These are phyloP conservation scores for Eristalinus aeneus DNA, from an alignment of 2,888 invertebrate genomes.

Conservation along the genomic window DNA sequence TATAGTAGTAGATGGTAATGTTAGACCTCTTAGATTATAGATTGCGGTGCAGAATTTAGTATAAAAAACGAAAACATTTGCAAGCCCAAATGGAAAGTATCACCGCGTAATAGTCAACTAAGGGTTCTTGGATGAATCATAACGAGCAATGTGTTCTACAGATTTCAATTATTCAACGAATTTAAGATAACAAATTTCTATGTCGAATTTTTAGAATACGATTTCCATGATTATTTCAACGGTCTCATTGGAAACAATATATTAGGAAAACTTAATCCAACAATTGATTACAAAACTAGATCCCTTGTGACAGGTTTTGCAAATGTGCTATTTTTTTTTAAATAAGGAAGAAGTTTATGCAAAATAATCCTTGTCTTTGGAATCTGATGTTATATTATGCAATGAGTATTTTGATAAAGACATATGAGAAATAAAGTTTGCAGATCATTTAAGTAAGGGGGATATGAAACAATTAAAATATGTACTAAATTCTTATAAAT, in stretches of 20 bases:
- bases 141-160: not conserved
- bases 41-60: not conserved
- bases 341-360: not conserved
- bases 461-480: too few species aligned
- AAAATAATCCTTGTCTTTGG: not conserved
- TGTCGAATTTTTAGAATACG: not conserved
- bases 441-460: not conserved
- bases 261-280: too few species aligned
- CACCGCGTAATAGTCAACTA: not conserved
- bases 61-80: not conserved
- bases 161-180: not conserved
- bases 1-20: too few species aligned
- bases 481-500: too few species aligned
- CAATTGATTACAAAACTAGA: too few species aligned
- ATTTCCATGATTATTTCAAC: too few species aligned
- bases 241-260: too few species aligned
- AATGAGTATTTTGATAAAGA: not conserved
- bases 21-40: not conserved
- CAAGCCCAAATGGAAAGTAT: not conserved
- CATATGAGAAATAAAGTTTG: too few species aligned
- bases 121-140: not conserved
- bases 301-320: not conserved
- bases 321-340: not conserved
- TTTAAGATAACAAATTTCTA: not conserved
- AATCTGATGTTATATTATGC: too few species aligned